Evolutionary conservation across 2,113 vertebrate species (phyloP), one percentile per base, ranked within the genome.

Genomic region (Salvelinus sp.): DNA sequence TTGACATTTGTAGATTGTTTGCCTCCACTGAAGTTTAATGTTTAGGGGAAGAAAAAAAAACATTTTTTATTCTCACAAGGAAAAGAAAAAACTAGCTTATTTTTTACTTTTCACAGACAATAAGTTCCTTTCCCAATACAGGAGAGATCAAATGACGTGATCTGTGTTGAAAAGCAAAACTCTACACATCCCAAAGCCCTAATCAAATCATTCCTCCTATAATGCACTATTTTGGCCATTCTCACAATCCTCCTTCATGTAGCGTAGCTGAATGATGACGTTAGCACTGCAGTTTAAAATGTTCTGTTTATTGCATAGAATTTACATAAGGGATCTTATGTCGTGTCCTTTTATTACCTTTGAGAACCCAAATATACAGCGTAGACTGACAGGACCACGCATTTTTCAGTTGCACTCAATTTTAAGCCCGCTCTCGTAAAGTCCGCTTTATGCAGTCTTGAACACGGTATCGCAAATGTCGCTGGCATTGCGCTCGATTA

Each of bases 21-120:
- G 70, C 72, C 62, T 78, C 70, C 25, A 70, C 73, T 79, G 70
- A 78, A 71, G 57, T 82, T 81, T 85, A 72, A 73, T 69, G 65
- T 18, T 38, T 25, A 66, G 3, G 9, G 0, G 0, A 44, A 44
- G 0, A 44, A 10, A 44, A 4, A 18, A 18, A 54, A 54, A 12
- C n/a, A 12, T 25, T 64, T 66, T 66, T 66, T 66, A 27, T 28
- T 13, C 64, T 66, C 64, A 66, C 22, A 66, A 66, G 50, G 38
- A 44, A 44, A 44, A 44, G 7, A 44, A 44, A 44, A 22, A 54
- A 54, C 16, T 18, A 16, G 12, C 22, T 48, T 70, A 1, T 47
- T 22, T 70, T 70, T 70, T 70, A 44, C 6, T 69, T 70, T 70
- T 14, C 44, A 48, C 22, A 2, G 18, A 48, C 7, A 50, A 70